A percentile compares a stretch with the other conserved stretches of the same genome.
These are phyloP conservation scores for Kradibia gibbosae DNA, from an alignment of 1,140 invertebrate genomes.

Conservation along the genomic window DNA sequence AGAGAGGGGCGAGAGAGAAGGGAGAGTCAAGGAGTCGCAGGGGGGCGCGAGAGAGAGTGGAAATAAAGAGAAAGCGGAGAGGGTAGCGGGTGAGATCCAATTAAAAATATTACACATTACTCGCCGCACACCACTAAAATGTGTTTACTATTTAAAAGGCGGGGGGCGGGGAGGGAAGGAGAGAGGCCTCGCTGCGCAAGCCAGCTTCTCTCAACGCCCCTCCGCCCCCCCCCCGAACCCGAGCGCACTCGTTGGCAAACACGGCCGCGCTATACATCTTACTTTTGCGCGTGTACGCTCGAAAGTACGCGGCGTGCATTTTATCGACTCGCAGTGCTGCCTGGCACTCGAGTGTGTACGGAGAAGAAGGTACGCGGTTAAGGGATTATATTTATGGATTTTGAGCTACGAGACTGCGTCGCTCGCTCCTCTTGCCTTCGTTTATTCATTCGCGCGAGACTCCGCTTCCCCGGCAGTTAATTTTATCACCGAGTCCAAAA, in stretches of 20 bases:
- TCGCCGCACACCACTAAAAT: slow-evolving; percentile 62
- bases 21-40: slow-evolving; percentile 1
- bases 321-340: slow-evolving; percentile 7
- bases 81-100: slow-evolving; percentile 66
- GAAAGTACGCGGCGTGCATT: not conserved
- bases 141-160: slow-evolving; percentile 69
- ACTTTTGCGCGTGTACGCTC: not conserved
- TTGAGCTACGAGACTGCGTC: not conserved
- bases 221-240: not conserved
- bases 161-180: slow-evolving; percentile 56
- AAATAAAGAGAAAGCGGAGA: slow-evolving; percentile 29
- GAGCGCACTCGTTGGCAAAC: not conserved
- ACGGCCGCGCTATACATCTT: not conserved
- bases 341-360: not conserved
- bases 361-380: not conserved
- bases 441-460: not conserved
- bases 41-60: slow-evolving; percentile 2
- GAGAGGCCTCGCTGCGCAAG: slow-evolving; percentile 51
- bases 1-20: slow-evolving; percentile 16
- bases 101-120: slow-evolving; percentile 73
- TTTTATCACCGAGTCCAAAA: not conserved
- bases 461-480: not conserved
- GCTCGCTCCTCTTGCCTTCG: not conserved
- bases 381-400: slow-evolving; percentile 21
- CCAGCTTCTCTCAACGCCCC: slow-evolving; percentile 28